Evolutionary conservation across 2,888 invertebrate genomes (phyloP), one percentile per base, ranked within the genome.

Genomic region (Plemyria rubiginata): DNA sequence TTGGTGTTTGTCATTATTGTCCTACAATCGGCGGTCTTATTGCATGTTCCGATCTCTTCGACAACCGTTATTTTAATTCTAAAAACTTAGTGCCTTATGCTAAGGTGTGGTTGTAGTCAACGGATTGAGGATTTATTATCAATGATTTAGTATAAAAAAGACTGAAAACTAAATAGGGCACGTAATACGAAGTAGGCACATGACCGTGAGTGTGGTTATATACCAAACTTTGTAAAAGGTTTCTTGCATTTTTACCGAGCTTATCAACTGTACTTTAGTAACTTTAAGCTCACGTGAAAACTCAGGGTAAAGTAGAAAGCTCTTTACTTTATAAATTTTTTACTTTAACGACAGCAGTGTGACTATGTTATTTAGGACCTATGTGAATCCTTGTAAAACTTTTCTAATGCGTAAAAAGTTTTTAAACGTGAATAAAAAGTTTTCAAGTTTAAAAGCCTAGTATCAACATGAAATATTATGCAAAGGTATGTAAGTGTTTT

Each of bases 221-320:
- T n/a, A 22, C 51, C 51, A 70, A 72, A 72, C 66, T 71, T 75
- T 62, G 56, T 70, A 70, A 68, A 67, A 71, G 59, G 50, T 62
- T 36, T 64, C 60, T 49, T 55, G 50, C 8, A 51, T 67, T 70
- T 73, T 68, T 71, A 67, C 22, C 36, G 57, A 64, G 58, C 64
- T 68, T 70, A 71, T 74, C 60, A 68, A 68, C 60, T 65, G 65
- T 66, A 66, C 60, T 67, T 58, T 66, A 70, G 71, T 73, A 61
- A 66, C 69, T 74, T 72, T 72, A 73, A 71, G 68, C 72, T 81
- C 71, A 78, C 79, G 77, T 77, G 76, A 76, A 64, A 72, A 60
- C 68, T 70, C 60, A 60, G 72, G 75, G 79, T 75, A 80, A 79
- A 68, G 70, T 76, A 78, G 81, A 80, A 81, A 76, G 74, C 78